A percentile compares a stretch with the other conserved stretches of the same genome.
Conservation (phyloP, 2,888 invertebrate genomes). For the Tenthredo notha region DNA sequence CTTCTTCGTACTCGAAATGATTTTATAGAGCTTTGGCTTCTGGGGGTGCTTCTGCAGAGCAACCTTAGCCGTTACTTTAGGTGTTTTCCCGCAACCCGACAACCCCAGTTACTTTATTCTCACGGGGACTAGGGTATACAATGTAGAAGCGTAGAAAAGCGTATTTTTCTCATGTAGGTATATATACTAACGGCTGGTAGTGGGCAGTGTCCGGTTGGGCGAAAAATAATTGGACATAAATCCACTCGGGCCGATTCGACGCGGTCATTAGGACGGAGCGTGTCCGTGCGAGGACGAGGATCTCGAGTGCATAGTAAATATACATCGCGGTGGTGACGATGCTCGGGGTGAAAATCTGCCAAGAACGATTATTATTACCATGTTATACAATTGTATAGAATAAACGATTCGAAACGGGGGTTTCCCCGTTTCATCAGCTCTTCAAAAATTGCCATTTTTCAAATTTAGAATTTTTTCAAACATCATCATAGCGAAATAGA, state of each 20-base stretch:
- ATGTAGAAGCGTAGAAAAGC: conserved; percentile 10
- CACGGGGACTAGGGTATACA: not conserved
- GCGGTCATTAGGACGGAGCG: conserved; percentile 65
- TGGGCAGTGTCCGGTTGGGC: conserved; percentile 54
- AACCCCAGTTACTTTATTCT: conserved; percentile 11
- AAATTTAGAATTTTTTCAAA: not conserved
- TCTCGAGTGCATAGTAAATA: conserved; percentile 69
- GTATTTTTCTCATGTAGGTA: conserved; percentile 9
- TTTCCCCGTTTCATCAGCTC: not conserved
- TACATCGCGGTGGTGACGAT: conserved; percentile 15
- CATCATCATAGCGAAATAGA: too few relatives aligned
- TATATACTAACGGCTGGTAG: conserved; percentile 13
- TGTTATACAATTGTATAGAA: not conserved
- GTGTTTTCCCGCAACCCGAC: not conserved
- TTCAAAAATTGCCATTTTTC: too few relatives aligned
- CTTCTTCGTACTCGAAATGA: not conserved
- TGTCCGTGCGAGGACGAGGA: conserved; percentile 53
- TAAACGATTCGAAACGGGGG: not conserved
- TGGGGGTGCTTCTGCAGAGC: not conserved
- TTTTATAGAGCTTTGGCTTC: not conserved
- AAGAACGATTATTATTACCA: conserved; percentile 18
- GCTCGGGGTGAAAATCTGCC: not conserved
- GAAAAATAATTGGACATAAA: conserved; percentile 71
- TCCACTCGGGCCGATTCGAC: conserved; percentile 59
- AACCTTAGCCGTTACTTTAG: not conserved